These are phyloP conservation scores for Strigamia maritima DNA, from an alignment of 2,888 invertebrate genomes.

Conservation along the genomic window DNA sequence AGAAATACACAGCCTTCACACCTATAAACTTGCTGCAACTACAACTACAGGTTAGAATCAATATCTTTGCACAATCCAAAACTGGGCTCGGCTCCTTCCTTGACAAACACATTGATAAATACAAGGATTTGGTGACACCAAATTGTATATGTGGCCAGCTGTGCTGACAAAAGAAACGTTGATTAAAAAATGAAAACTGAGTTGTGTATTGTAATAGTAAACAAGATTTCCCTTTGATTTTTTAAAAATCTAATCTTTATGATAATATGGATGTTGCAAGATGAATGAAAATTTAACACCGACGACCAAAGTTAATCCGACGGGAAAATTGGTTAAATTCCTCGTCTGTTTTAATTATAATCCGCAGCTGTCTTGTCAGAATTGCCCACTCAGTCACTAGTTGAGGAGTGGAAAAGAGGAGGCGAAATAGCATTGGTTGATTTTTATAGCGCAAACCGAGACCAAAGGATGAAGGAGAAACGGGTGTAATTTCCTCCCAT, in stretches of 20 bases:
- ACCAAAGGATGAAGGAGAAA: neutral
- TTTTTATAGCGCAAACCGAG: neutral
- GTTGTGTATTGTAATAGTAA: too few species aligned
- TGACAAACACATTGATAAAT: neutral
- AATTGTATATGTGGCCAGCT: too few species aligned
- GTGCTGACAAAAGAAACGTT: too few species aligned
- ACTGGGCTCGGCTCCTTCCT: neutral
- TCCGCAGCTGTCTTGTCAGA: neutral
- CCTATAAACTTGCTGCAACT: neutral
- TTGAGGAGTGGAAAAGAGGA: neutral
- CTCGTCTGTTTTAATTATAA: neutral
- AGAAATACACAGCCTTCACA: neutral
- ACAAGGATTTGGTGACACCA: neutral
- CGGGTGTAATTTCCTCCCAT: constrained; percentile 4
- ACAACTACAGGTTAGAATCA: neutral
- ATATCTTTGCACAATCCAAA: neutral
- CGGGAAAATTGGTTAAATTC: neutral
- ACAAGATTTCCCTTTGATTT: too few species aligned
- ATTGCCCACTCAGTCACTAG: neutral
- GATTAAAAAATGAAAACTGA: too few species aligned
- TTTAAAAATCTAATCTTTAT: too few species aligned
- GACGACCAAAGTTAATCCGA: neutral
- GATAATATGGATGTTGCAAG: neutral
- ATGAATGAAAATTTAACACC: neutral
- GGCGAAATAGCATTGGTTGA: neutral